A percentile compares a stretch with the other conserved stretches of the same genome.
Evolutionary conservation across 2,797 vertebrate genomes (phyloP).

Genomic region (Rhinogobio ventralis): DNA sequence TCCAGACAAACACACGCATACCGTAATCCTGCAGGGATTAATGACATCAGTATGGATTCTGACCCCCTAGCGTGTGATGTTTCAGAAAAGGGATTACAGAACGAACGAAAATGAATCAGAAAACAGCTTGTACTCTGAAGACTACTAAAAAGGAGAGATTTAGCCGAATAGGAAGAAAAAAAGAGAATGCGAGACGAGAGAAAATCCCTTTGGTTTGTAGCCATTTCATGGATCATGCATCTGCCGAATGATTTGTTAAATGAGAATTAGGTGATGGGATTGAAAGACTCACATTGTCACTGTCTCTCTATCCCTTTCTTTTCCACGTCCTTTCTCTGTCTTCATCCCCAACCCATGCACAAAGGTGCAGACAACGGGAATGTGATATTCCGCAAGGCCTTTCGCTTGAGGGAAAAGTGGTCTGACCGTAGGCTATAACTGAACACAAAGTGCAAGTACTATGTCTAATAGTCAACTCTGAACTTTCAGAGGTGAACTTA

Average conservation of each 20-base stretch:
- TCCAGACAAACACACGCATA: constrained; percentile 8
- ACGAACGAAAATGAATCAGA: constrained; percentile 54
- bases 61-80: constrained; percentile 40
- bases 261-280: constrained; percentile 49
- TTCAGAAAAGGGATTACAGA: constrained; percentile 53
- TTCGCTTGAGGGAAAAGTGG: background rate
- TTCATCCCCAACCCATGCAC: background rate
- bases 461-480: constrained; percentile 2
- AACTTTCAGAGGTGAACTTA: background rate
- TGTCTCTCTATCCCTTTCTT: constrained; percentile 8
- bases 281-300: constrained; percentile 43
- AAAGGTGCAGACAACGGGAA: constrained; percentile 16
- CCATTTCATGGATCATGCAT: constrained; percentile 73
- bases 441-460: background rate
- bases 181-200: constrained; percentile 62
- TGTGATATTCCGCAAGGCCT: constrained; percentile 11
- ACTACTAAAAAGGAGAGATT: constrained; percentile 52
- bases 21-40: constrained; percentile 35
- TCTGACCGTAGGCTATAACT: background rate
- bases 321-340: background rate
- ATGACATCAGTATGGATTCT: constrained; percentile 44
- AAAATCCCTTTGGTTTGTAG: constrained; percentile 72
- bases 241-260: constrained; percentile 63
- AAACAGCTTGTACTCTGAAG: constrained; percentile 49
- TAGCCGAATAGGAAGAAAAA: constrained; percentile 33